phyloP scores from a whole-genome alignment of 2,797 vertebrate species.

The Tokudaia tokunoshimensis region DNA sequence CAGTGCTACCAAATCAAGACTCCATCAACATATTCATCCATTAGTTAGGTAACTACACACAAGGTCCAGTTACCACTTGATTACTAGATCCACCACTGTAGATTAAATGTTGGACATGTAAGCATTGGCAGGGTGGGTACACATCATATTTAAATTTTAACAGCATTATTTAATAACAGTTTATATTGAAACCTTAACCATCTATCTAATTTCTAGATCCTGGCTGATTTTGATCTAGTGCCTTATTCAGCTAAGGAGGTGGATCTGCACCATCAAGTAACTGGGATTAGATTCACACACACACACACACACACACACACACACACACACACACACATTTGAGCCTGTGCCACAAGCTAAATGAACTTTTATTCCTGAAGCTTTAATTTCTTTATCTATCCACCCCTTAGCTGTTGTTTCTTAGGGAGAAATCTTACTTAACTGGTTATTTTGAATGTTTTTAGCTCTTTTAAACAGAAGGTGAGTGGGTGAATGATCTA shows the following conservation, averaged over 20 bases:
- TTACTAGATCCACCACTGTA: not conserved
- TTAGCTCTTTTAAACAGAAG: slow-evolving; percentile 53
- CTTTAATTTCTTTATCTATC: not conserved
- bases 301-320: not conserved
- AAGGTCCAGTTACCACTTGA: not conserved
- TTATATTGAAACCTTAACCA: not conserved
- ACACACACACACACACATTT: not conserved
- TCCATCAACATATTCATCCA: not conserved
- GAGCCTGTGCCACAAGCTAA: not conserved
- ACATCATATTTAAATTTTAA: not conserved
- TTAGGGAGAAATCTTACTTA: not conserved
- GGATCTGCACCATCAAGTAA: not conserved
- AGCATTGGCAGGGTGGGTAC: too few species aligned
- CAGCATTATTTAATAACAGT: not conserved
- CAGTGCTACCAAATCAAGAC: not conserved
- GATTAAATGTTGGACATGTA: not conserved
- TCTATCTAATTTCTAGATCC: not conserved
- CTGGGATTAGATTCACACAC: not conserved
- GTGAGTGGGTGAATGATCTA: slow-evolving; percentile 36
- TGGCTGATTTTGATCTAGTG: not conserved
- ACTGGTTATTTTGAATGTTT: slow-evolving; percentile 5
- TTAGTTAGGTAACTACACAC: not conserved
- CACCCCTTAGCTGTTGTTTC: not conserved
- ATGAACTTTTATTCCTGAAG: not conserved
- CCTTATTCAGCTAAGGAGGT: not conserved